A percentile compares a stretch with the other conserved stretches of the same genome.
phyloP scores from a whole-genome alignment of 2,797 vertebrate genomes.

The Mormyrus proboscirostris region DNA sequence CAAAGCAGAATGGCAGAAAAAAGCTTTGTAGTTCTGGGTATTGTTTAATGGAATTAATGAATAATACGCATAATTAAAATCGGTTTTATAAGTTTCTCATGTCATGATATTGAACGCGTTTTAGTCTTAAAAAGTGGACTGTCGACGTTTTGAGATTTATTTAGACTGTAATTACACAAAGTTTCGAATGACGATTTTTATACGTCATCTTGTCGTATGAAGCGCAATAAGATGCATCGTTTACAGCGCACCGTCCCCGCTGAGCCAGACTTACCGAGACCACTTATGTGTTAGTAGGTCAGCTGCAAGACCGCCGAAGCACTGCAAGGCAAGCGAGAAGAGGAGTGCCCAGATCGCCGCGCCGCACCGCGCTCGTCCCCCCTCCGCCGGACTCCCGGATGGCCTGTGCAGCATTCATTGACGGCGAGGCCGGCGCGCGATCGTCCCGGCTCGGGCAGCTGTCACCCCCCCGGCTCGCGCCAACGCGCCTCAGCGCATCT shows the following conservation, averaged over 20 bases:
- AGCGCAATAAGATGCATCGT: background rate
- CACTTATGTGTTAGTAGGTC: conserved; percentile 19
- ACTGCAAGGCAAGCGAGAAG: background rate
- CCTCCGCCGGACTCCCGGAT: conserved; percentile 23
- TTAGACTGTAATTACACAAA: background rate
- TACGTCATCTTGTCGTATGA: background rate
- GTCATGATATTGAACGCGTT: background rate
- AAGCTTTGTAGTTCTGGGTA: background rate
- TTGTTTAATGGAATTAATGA: background rate
- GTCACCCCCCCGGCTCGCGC: conserved; percentile 12
- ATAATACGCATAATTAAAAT: background rate
- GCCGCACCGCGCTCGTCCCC: conserved; percentile 9
- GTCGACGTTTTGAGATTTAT: background rate
- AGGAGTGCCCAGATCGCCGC: background rate
- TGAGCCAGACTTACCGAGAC: conserved; percentile 8
- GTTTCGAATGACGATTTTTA: background rate
- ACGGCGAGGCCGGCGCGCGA: conserved; percentile 15
- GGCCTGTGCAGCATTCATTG: conserved; percentile 18
- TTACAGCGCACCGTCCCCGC: background rate
- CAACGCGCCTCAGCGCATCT: conserved; percentile 1
- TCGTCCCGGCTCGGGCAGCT: conserved; percentile 14
- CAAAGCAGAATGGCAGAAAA: background rate
- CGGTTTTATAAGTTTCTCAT: background rate
- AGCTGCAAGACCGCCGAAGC: background rate
- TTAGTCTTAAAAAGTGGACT: background rate